Evolutionary conservation across 1,140 invertebrate genomes (phyloP), one percentile per base, ranked within the genome.

Genomic region (Drosophila busckii): DNA sequence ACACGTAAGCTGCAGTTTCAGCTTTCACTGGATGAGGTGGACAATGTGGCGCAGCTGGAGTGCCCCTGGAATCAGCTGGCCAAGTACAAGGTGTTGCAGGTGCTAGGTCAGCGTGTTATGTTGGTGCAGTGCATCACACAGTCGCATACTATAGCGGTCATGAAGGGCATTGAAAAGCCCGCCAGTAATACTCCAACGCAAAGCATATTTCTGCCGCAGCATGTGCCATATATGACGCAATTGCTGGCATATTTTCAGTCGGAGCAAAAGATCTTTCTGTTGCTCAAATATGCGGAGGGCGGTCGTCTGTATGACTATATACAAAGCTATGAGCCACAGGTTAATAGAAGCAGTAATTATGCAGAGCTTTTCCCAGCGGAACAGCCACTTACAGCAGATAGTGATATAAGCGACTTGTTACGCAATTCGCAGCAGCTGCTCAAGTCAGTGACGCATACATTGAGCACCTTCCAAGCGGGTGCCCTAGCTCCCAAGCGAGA

Each of bases 91-190:
- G 88, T 89, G n/a, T 28, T 89, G 8, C 70, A 84, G 54, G 65
- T 89, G 16, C 65, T 89, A 13, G 67, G 76, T 3, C 76, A 82
- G 41, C 70, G 75, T 2, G 88, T 89, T 20, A 89, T 90, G 88
- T 70, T 88, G 31, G 89, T 89, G 23, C 70, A 88, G 31, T 87
- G 89, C 49, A 66, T 85, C 0, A 88, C 88, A 22, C 63, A 84
- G 9, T 88, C 88, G 3, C 58, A 89, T 12, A 66, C 88, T 16
- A 48, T 78, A 7, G 88, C 84, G 54, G 86, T 88, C 22, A 85
- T 89, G 56, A 90, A 90, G 53, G 87, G 88, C 17, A 88, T 89
- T 13, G 88, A 89, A 34, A 89, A 89, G 59, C 87, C 88, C 1
- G 78, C 84, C 6, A 85, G 76, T 16, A 75, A 86, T 40, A 71